Base-by-base conservation (phyloP, 2,113 vertebrate genomes). In the Nesogale talazaci region DNA sequence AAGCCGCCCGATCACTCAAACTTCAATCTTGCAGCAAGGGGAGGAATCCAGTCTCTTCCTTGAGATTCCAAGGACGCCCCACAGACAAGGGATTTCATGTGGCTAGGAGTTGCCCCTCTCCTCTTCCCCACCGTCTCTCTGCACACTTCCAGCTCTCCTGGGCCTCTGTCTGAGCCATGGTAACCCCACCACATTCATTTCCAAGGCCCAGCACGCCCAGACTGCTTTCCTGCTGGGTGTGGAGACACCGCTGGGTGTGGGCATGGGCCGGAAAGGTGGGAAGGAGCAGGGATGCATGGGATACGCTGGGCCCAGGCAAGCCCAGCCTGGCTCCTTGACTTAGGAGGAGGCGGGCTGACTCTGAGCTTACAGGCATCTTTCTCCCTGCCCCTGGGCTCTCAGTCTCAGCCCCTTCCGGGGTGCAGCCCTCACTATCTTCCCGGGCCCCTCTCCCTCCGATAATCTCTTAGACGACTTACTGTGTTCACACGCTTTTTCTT, bases 61-160 rank as follows among this genome's bases (percentile, higher is more conserved):
- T 23, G 86, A 84, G 56, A 63, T 67, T 75, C 82, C 40, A 36
- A 86, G 67, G 23, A 69, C 15, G 31, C 52, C n/a, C 3, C 1
- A 10, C 75, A 56, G 42, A 89, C 89, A 63, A 15, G 16, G 20
- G 31, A 70, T 81, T 88, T 78, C n/a, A 22, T 70, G 83, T 85
- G 82, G n/a, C 72, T 74, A 63, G 11, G 14, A 52, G 12, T 25
- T 29, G 6, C 4, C 59, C 27, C 57, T 93, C 22, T 36, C 31
- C 69, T 61, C 70, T 69, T 81, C 59, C 36, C 67, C 77, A 74
- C 9, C 40, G 3, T 65, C 36, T 22, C 16, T 83, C 59, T 22
- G 56, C 19, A 11, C 23, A 1, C 0, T 3, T 19, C 61, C 38
- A 22, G 8, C 2, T 1, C 15, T 0, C 15, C 61, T 19, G 38